Conservation (phyloP, 2,113 vertebrate genomes). For the Chrysemys picta region DNA sequence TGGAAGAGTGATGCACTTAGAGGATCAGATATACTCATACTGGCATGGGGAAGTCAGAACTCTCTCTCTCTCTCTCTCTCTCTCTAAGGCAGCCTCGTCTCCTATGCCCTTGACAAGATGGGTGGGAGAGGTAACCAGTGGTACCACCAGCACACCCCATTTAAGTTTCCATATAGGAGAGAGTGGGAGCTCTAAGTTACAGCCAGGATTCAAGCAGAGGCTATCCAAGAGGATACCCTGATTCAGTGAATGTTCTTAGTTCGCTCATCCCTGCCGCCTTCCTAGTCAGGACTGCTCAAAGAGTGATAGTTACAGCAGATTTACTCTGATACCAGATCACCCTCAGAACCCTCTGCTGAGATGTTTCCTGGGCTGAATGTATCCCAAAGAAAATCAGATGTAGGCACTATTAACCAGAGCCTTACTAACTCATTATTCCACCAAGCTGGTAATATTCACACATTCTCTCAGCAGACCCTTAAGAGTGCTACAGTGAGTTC, state of each 20-base stretch:
- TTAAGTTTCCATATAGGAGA: constrained; percentile 30
- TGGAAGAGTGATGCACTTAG: constrained; percentile 20
- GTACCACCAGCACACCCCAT: background rate
- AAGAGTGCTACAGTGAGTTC: background rate
- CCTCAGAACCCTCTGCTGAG: background rate
- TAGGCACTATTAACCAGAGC: background rate
- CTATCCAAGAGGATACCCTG: constrained; percentile 9
- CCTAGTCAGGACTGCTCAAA: background rate
- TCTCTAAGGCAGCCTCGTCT: constrained; percentile 1
- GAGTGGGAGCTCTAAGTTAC: background rate
- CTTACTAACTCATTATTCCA: fast-evolving
- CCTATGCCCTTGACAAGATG: fast-evolving
- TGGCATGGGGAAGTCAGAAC: background rate
- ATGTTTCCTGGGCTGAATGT: background rate
- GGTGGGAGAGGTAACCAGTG: background rate
- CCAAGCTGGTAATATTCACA: background rate
- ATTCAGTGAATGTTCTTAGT: constrained; percentile 9
- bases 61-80: background rate
- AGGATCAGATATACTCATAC: background rate
- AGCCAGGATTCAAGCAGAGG: constrained; percentile 4
- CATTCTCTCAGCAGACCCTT: background rate
- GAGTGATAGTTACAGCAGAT: background rate
- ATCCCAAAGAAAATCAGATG: constrained; percentile 8
- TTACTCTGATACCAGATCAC: background rate
- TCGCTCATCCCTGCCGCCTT: constrained; percentile 52